These are phyloP conservation scores for Tetramorium bicarinatum DNA, from an alignment of 2,888 invertebrate species.

Conservation along the genomic window DNA sequence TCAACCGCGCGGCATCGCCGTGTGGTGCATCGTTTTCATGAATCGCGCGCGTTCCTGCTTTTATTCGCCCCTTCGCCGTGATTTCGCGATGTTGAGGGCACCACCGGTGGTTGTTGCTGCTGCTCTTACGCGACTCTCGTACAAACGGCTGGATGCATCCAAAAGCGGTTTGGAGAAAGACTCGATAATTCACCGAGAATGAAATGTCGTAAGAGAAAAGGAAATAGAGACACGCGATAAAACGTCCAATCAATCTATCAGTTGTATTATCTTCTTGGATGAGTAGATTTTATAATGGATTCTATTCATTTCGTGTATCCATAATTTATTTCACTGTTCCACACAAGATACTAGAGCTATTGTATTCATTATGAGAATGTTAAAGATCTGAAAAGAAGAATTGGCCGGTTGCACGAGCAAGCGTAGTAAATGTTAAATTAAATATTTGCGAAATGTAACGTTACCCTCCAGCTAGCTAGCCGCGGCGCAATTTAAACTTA, in stretches of 20 bases:
- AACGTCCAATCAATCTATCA: not conserved
- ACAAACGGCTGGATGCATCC: not conserved
- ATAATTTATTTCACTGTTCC: not conserved
- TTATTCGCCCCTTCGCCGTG: conserved; percentile 41
- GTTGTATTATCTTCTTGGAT: not conserved
- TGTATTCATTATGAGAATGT: not conserved
- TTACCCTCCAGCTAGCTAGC: not conserved
- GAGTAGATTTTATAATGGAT: not conserved
- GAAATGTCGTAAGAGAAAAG: not conserved
- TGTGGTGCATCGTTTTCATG: conserved; percentile 52
- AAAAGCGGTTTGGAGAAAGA: conserved; percentile 47
- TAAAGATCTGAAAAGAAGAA: conserved; percentile 8
- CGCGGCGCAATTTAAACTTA: not conserved
- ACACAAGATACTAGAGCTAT: not conserved
- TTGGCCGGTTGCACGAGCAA: not conserved
- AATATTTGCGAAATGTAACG: conserved; percentile 11
- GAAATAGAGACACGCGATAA: not conserved
- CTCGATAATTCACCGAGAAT: not conserved
- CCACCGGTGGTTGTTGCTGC: conserved; percentile 54
- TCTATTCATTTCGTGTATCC: not conserved
- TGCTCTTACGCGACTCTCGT: conserved; percentile 60
- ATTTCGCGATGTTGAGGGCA: conserved; percentile 62
- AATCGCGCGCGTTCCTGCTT: conserved; percentile 45
- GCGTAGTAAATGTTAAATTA: not conserved
- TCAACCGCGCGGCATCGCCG: not conserved